Evolutionary conservation across 2,797 vertebrate genomes (phyloP), one percentile per base, ranked within the genome.

Genomic region (Aeoliscus strigatus): DNA sequence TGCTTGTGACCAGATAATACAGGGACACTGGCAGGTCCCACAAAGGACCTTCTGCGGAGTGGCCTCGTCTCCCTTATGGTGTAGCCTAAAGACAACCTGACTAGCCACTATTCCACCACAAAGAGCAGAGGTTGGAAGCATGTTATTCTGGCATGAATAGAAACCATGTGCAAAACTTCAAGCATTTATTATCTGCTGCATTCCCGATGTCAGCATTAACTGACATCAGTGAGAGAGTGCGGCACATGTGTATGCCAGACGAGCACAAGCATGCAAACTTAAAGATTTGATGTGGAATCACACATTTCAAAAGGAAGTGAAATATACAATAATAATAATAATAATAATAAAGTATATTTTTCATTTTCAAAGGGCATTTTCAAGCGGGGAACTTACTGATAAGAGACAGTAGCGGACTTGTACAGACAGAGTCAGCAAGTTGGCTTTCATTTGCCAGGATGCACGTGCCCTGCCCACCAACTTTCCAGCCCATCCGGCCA

Each of bases 161-260:
- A 66, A 72, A 77, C 73, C 81, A 81, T 66, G 70, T 83, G 81
- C 48, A n/a, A 73, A 73, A 69, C 62, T 67, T 66, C 50, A 52
- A 66, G 46, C 47, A 45, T 56, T 77, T 53, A 60, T n/a, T 73
- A 75, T 77, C 46, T 33, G 60, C 68, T 38, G 52, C 82, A 81
- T 84, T 85, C 81, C 70, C 81, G 18, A 24, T 15, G 70, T 66
- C 65, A 57, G 52, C 49, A 40, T 38, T 38, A 48, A 71, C 70
- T 24, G 39, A 66, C 51, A 56, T 56, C 46, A 65, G 70, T 37
- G 59, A 46, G 34, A 26, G 54, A 55, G 62, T 13, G 46, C 4
- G 18, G 59, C 65, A 77, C 70, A 80, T 66, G 51, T 81, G 77
- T 53, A 51, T 17, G 2, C 57, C 70, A 79, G 77, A 74, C 43